Evolutionary conservation across 2,797 vertebrate genomes (phyloP), one percentile per base, ranked within the genome.

Genomic region (Prunella strophiata): DNA sequence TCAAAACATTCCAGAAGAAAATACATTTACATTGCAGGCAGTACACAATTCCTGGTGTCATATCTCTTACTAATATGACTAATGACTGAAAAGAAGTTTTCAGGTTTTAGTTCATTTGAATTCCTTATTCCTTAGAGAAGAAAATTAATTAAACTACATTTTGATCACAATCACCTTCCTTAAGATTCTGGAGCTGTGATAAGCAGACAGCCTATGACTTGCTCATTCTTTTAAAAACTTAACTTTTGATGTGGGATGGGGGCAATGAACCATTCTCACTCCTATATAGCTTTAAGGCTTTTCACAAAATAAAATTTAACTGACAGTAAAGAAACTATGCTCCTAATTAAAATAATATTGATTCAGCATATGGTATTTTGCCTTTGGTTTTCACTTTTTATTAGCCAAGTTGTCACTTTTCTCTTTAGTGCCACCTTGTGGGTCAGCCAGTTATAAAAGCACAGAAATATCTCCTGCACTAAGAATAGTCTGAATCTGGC

Each of bases 401-500:
- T 94, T 95, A 96, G 88, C 48, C 59, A 75, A 93, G 91, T 95
- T 96, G 96, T 97, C 97, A 93, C 92, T 98, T 97, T 98, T 97
- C 97, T 98, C 98, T 98, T 96, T 98, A 97, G 97, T 97, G 97
- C 98, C 98, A 98, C 94, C 98, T 98, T 98, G 98, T 98, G 98
- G 98, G 92, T 93, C 95, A 96, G 42, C 62, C 47, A 48, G 93
- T 91, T 97, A 96, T 68, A 95, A 88, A 96, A 96, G 65, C 59
- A 76, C 52, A 30, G 12, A 63, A 54, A 30, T 62, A 52, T 89
- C 61, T 72, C 32, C 68, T 73, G 78, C 68, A 5, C 77, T 74
- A 54, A 93, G 94, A 94, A 68, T 70, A 22, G 54, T 40, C 43
- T 36, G 47, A 32, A 90, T 75, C 59, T 73, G 45, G 30, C 50